Evolutionary conservation across 2,113 vertebrate species (phyloP).

Genomic region (Elephas maximus): DNA sequence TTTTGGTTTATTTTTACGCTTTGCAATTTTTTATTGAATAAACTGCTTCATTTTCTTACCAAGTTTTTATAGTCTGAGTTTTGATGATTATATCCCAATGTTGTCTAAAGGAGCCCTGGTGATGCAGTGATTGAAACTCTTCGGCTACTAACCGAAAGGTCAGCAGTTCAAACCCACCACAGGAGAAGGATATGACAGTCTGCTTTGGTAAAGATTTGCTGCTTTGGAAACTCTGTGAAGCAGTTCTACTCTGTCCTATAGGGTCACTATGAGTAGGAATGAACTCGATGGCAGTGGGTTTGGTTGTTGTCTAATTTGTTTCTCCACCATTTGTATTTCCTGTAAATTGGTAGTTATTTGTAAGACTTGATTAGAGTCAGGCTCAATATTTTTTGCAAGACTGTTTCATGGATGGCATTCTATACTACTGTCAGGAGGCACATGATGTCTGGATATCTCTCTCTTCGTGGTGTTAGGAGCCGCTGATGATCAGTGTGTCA

Average conservation of each 20-base stretch:
- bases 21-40: background rate
- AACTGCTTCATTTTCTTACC: background rate
- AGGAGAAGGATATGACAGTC: no score
- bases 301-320: background rate
- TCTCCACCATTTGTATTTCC: background rate
- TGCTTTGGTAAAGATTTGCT: no score
- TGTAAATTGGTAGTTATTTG: background rate
- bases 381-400: background rate
- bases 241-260: no score
- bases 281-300: no score
- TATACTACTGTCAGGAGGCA: background rate
- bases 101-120: background rate
- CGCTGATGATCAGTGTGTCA: background rate
- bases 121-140: no score
- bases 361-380: background rate
- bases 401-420: background rate
- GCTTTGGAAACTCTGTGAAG: no score
- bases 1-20: background rate
- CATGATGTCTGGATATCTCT: background rate
- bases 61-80: background rate
- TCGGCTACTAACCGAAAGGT: no score
- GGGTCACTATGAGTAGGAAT: no score
- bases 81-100: background rate
- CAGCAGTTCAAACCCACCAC: no score
- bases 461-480: background rate